Evolutionary conservation across 2,113 vertebrate genomes (phyloP).

Genomic region (Sus scrofa): DNA sequence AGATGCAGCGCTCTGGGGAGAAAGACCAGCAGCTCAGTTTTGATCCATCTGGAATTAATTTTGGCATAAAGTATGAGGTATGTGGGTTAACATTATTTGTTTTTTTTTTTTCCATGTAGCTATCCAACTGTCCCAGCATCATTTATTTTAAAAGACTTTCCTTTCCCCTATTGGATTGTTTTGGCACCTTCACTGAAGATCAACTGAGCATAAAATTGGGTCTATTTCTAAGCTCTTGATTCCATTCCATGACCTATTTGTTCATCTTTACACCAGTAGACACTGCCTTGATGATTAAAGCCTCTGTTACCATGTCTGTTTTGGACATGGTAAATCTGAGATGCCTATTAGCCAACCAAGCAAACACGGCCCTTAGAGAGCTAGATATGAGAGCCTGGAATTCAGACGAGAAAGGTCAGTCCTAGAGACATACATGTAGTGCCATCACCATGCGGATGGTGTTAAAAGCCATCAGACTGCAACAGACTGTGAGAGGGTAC

Average conservation of each 20-base stretch:
- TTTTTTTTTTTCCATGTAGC: not conserved
- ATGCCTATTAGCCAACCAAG: not conserved
- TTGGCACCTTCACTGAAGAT: not conserved
- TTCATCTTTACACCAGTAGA: not conserved
- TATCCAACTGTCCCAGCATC: not conserved
- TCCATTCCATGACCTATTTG: not conserved
- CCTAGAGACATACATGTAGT: not conserved
- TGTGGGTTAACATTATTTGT: not conserved
- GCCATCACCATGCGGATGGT: not conserved
- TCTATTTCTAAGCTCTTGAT: not conserved
- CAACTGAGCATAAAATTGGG: not conserved
- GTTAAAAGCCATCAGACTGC: not conserved
- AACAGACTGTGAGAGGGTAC: not conserved
- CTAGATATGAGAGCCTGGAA: not conserved
- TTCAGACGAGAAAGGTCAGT: not conserved
- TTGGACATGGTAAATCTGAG: not conserved
- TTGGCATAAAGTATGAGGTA: not conserved
- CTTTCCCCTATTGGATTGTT: not conserved
- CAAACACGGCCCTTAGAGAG: not conserved
- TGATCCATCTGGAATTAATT: not conserved
- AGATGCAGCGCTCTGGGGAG: not conserved
- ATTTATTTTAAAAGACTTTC: not conserved
- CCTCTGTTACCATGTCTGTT: not conserved
- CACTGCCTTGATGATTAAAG: not conserved
- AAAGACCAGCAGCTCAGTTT: not conserved